Evolutionary conservation across 2,888 invertebrate genomes (phyloP), one percentile per base, ranked within the genome.

Genomic region (Apoda limacodes): DNA sequence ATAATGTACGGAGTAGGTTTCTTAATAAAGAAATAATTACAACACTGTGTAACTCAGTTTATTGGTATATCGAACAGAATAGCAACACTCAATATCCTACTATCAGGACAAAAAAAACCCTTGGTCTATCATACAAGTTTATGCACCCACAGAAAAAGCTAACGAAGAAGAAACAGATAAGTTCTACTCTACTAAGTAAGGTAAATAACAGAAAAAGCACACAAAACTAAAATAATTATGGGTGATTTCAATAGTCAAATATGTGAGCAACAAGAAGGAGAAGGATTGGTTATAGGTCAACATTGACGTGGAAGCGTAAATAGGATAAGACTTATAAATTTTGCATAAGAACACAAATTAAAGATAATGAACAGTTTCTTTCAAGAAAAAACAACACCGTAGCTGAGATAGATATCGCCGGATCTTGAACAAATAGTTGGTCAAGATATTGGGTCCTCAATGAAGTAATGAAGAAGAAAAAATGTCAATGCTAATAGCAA

Each of bases 31-130:
- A 37, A 39, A 32, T 24, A 43, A 30, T n/a, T n/a, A 5, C 43
- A 35, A 29, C 12, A 33, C 9, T 34, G 32, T n/a, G 36, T 39
- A 15, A 28, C 37, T n/a, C n/a, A n/a, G n/a, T n/a, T n/a, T n/a
- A n/a, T n/a, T n/a, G n/a, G n/a, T n/a, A n/a, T n/a, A n/a, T 35
- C 39, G 13, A 35, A 42, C 9, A 35, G 39, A 35, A 35, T 37
- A 9, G 39, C 39, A 20, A 19, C 37, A 5, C 29, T n/a, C 9
- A 29, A 38, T 20, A 34, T 41, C 10, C 22, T 32, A 6, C 20
- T 41, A 11, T 20, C 22, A 17, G 19, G 9, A 13, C 20, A 14
- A 5, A 28, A 31, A 30, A 37, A n/a, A n/a, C 14, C 27, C 28
- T 1, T 22, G 3, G 20, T 22, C 26, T 10, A 32, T 36, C 9